A percentile compares a stretch with the other conserved stretches of the same genome.
phyloP scores from a whole-genome alignment of 2,888 invertebrate genomes.

The Drosophila phalerata region DNA sequence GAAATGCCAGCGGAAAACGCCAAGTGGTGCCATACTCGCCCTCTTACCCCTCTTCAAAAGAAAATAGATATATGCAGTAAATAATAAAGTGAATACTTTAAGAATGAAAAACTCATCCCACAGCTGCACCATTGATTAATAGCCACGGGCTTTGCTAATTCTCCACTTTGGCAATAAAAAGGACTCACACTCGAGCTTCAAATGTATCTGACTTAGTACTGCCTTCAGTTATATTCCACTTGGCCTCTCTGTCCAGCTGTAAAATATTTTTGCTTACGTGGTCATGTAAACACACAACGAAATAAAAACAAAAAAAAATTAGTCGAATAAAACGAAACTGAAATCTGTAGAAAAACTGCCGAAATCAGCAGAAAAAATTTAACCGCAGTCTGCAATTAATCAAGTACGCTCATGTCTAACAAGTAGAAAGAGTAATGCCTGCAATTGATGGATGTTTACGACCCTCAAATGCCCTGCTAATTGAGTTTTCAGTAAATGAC shows the following conservation, averaged over 20 bases:
- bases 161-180: constrained; percentile 37
- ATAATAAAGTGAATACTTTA: constrained; percentile 61
- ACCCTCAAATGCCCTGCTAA: constrained; percentile 48
- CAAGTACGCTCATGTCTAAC: constrained; percentile 58
- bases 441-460: constrained; percentile 37
- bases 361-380: constrained; percentile 69
- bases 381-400: constrained; percentile 74
- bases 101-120: constrained; percentile 29
- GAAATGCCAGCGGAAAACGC: constrained; percentile 59
- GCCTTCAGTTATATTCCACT: constrained; percentile 19
- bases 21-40: constrained; percentile 4
- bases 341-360: constrained; percentile 52
- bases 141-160: constrained; percentile 54
- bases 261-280: constrained; percentile 69
- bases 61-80: constrained; percentile 53
- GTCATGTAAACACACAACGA: constrained; percentile 47
- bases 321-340: constrained; percentile 7
- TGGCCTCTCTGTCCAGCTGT: constrained; percentile 40
- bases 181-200: constrained; percentile 13
- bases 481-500: constrained; percentile 6
- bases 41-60: background rate
- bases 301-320: background rate
- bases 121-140: constrained; percentile 62
- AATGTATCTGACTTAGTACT: constrained; percentile 28
- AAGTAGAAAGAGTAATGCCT: constrained; percentile 11